Evolutionary conservation across 2,888 invertebrate genomes (phyloP).

Genomic region (Luperina nickerlii): DNA sequence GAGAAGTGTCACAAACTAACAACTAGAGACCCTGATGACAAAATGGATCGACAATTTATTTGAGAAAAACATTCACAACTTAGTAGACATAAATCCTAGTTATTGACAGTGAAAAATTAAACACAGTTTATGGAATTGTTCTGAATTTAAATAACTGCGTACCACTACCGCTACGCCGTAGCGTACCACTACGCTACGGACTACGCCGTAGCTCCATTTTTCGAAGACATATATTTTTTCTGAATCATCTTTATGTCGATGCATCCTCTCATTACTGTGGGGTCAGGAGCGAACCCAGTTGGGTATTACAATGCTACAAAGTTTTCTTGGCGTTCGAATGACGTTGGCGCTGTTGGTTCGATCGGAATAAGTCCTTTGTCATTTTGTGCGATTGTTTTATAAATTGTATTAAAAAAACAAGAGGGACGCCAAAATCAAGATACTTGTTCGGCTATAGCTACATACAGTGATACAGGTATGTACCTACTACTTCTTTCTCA

Average conservation of each 20-base stretch:
- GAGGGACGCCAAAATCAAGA: too few species aligned
- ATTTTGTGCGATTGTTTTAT: too few species aligned
- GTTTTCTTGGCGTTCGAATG: too few species aligned
- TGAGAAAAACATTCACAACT: too few species aligned
- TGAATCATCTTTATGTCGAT: background rate
- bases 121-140: background rate
- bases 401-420: too few species aligned
- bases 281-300: background rate
- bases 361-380: too few species aligned
- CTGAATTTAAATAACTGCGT: background rate
- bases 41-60: background rate
- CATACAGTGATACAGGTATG: too few species aligned
- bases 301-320: too few species aligned
- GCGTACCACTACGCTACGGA: background rate
- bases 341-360: too few species aligned
- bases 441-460: background rate
- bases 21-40: background rate
- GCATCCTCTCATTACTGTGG: background rate
- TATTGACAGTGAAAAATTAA: background rate
- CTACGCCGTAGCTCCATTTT: background rate
- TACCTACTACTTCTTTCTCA: background rate
- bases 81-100: too few species aligned
- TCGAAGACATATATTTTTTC: background rate
- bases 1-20: background rate
- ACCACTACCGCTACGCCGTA: too few species aligned